These are phyloP conservation scores for Leucosticte australis DNA, from an alignment of 2,113 vertebrate genomes.

Conservation along the genomic window DNA sequence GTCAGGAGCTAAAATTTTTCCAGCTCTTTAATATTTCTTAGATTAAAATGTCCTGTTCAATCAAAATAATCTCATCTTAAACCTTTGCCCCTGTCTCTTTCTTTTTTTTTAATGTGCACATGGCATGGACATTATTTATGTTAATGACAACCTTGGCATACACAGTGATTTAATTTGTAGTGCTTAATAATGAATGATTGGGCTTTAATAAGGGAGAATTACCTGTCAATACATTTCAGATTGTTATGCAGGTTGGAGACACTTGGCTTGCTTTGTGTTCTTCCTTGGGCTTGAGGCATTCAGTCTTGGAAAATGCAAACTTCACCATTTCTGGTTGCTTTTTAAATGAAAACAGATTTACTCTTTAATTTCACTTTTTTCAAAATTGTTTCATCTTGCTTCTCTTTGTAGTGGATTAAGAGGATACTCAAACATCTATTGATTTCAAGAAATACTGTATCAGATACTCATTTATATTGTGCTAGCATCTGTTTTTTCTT, in stretches of 20 bases:
- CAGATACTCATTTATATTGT: neutral
- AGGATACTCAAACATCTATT: neutral
- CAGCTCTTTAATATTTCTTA: neutral
- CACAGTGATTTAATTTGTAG: neutral
- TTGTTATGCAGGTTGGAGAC: neutral
- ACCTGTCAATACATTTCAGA: neutral
- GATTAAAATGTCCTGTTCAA: neutral
- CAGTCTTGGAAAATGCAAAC: neutral
- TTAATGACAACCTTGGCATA: neutral
- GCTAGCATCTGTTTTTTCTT: neutral
- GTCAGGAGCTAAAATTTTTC: neutral
- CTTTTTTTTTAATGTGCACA: neutral
- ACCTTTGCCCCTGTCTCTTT: neutral
- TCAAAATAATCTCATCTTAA: neutral
- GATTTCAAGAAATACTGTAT: neutral
- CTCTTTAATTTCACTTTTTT: neutral
- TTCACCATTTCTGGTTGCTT: neutral
- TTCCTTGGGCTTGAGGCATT: neutral
- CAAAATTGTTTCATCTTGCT: neutral
- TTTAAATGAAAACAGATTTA: neutral
- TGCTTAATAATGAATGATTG: neutral
- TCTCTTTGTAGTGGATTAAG: neutral
- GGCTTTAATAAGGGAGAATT: neutral
- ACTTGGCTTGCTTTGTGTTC: neutral
- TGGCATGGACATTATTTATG: neutral